Evolutionary conservation across 2,888 invertebrate genomes (phyloP), one percentile per base, ranked within the genome.

Genomic region (Tenthredo mesomela): DNA sequence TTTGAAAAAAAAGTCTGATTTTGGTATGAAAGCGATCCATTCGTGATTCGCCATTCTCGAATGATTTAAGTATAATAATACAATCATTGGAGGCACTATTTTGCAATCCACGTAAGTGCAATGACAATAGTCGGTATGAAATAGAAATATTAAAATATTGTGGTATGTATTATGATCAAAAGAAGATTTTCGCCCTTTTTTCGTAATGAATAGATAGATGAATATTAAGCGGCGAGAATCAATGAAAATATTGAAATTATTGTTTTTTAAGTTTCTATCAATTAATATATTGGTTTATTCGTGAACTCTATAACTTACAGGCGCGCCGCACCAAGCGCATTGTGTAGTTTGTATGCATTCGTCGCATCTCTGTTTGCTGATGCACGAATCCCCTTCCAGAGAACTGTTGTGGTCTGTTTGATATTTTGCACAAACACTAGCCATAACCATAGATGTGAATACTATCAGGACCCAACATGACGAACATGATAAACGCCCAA

Each of bases 311-410:
- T 12, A 86, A 93, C 94, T 94, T 93, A 96, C 96, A 58, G 95
- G 95, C 89, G 95, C 94, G 87, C 95, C 95, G 92, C 97, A 98
- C 98, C 98, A 99, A 12, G 97, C 97, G 93, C 98, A 99, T 87
- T 96, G 95, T 88, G 97, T 95, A 86, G 98, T 96, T 92, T 97
- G 95, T 88, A 98, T 97, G 93, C 99, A 99, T 89, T 97, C 97
- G 88, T 97, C 97, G 93, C 99, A 99, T 0, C 96, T 97, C 87
- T 96, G 95, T 94, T 97, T 97, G 88, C 96, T 96, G 84, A 96
- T 95, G 93, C 98, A 98, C 3, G 97, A 97, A 94, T 97, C 97
- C 93, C 96, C 96, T 1, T 95, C 95, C 9, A 95, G 93, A 85
- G 95, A 92, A 91, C 95, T 95, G 86, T 95, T 95, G 0, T 95